These are phyloP conservation scores for Holcopasites calliopsidis DNA, from an alignment of 1,140 invertebrate species.

Conservation along the genomic window DNA sequence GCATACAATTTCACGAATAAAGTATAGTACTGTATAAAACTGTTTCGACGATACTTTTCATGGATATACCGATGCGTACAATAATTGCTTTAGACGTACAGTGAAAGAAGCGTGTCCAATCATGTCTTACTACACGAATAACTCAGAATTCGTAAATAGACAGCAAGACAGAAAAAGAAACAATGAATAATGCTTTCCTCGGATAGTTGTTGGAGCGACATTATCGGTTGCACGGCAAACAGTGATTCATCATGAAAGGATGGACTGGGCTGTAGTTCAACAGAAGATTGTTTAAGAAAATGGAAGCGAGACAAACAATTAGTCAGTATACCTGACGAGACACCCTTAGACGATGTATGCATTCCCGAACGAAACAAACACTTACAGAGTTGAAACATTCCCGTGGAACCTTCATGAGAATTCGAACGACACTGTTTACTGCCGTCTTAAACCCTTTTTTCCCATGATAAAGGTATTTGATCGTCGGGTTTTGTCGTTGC, in stretches of 20 bases:
- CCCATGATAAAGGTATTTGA: background rate
- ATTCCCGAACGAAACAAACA: no score
- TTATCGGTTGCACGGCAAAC: background rate
- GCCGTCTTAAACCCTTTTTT: background rate
- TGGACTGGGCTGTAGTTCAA: background rate
- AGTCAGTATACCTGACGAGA: background rate
- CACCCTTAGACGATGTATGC: no score
- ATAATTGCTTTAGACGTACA: no score
- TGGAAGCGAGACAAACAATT: background rate
- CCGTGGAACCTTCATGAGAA: no score
- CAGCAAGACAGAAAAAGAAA: background rate
- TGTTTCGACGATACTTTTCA: no score
- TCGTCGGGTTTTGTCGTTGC: background rate
- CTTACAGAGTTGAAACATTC: background rate
- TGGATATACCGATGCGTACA: no score
- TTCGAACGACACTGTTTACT: no score
- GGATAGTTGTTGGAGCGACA: background rate
- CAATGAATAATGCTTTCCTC: background rate
- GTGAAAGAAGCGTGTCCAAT: no score
- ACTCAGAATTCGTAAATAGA: background rate
- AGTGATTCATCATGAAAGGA: background rate
- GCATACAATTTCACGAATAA: no score
- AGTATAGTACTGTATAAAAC: no score
- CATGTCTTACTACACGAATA: no score
- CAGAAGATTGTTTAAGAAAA: background rate